A percentile compares a stretch with the other conserved stretches of the same genome.
Evolutionary conservation across 2,113 vertebrate species (phyloP).

Genomic region (Tricholaema leucomelas): DNA sequence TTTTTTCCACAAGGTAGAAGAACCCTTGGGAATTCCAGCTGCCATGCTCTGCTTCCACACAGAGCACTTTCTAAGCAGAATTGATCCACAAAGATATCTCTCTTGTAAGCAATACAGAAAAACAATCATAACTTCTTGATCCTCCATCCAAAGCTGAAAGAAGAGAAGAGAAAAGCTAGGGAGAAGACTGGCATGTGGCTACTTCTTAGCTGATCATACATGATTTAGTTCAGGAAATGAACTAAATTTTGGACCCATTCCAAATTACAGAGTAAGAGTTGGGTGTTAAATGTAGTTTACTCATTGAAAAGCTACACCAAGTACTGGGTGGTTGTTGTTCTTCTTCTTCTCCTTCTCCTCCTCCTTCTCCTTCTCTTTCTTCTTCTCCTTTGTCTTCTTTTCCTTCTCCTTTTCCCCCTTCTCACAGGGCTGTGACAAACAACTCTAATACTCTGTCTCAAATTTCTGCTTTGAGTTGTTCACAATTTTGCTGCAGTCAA

Average conservation of each 20-base stretch:
- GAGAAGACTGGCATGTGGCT: neutral
- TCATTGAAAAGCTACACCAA: neutral
- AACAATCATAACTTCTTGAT: neutral
- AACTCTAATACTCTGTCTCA: neutral
- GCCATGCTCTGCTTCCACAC: neutral
- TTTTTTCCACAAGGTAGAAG: neutral
- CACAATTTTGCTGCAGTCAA: neutral
- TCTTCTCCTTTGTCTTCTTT: no score
- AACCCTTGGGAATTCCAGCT: neutral
- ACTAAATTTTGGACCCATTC: neutral
- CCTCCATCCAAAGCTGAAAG: neutral
- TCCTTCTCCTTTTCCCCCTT: neutral
- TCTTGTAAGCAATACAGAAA: neutral
- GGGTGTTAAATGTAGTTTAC: neutral
- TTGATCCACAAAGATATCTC: neutral
- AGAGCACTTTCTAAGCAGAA: neutral
- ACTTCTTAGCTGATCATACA: neutral
- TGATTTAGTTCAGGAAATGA: neutral
- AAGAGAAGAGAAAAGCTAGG: neutral
- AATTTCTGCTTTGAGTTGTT: conserved; percentile 7
- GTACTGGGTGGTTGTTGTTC: no score
- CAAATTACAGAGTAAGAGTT: neutral
- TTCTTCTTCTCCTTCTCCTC: no score
- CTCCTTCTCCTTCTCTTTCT: no score
- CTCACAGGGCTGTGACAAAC: neutral